These are phyloP conservation scores for Drosophila sproati DNA, from an alignment of 1,140 invertebrate genomes.

Conservation along the genomic window DNA sequence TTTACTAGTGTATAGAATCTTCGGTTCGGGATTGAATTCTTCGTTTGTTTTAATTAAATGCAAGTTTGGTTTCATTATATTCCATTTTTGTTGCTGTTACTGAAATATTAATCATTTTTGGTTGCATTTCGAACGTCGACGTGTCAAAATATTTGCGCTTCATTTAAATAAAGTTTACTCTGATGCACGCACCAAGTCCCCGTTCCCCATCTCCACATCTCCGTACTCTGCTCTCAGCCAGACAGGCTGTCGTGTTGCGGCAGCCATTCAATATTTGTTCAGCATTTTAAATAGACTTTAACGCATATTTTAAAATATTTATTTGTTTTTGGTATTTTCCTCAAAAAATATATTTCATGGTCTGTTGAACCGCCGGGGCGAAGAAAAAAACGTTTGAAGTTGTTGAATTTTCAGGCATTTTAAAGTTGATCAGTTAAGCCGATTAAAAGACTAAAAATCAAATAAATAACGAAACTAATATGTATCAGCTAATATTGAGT, in stretches of 20 bases:
- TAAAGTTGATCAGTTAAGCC: background rate
- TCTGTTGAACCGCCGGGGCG: background rate
- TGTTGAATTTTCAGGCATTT: background rate
- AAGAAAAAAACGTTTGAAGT: conserved; percentile 5
- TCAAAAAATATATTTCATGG: conserved; percentile 42
- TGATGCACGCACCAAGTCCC: conserved; percentile 33
- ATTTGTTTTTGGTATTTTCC: conserved; percentile 48
- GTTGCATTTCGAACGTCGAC: conserved; percentile 34
- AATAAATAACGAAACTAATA: background rate
- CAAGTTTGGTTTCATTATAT: conserved; percentile 26
- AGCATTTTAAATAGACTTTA: conserved; percentile 64
- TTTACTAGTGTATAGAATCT: too few species aligned
- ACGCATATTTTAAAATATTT: conserved; percentile 71
- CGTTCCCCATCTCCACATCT: background rate
- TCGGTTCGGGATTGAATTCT: background rate
- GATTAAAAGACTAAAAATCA: background rate
- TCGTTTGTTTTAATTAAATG: conserved; percentile 68
- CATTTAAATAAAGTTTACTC: conserved; percentile 80
- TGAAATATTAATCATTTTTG: conserved; percentile 18
- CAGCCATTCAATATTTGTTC: conserved; percentile 58
- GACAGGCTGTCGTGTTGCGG: background rate
- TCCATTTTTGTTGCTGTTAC: background rate
- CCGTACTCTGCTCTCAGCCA: background rate
- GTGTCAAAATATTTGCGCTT: conserved; percentile 80
- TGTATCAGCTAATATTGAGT: background rate